Base-by-base conservation (phyloP, 1,140 invertebrate genomes). In the Lasaia peninsularis region DNA sequence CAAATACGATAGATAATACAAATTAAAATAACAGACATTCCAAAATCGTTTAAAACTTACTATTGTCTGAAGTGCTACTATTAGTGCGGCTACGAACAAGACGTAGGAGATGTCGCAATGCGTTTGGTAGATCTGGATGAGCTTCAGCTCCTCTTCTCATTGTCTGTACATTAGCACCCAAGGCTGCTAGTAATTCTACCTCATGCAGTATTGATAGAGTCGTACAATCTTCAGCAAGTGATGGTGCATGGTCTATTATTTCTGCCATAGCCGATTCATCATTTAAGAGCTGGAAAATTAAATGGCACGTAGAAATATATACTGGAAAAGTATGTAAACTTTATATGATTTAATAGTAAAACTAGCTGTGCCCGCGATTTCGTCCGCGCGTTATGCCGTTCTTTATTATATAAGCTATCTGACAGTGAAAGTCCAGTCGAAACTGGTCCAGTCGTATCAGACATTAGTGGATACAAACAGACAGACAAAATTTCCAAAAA, bases 201-300 rank as follows among this genome's bases (percentile, higher is more conserved):
- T 88, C 86, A 54, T 87, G 83, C 0, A 88, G 58, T 14, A 88
- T 85, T 1, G 86, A 88, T 1, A 86, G 56, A 2, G 78, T 72
- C 16, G 80, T 80, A 55, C 82, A 88, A 52, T 87, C 83, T 16
- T 86, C 84, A 6, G 62, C 69, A 5, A 88, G 60, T 1, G 78
- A 80, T 8, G 84, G 86, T 2, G 75, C 73, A 52, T 81, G 73
- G 14, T 84, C 82, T 48, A 83, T 69, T 52, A 88, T 86, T 40
- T 87, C 86, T 12, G 67, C 60, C 75, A 88, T 82, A n/a, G 75
- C 75, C 9, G 78, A 66, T 40, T 86, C 83, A 35, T 88, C 82
- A 69, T 88, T 86, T 48, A 88, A 60, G 9, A 88, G 21, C 53
- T 55, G 18, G 7, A 55, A 55, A 55, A 4, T 8, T 21, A 35